Base-by-base conservation (phyloP, 1,140 invertebrate species). In the Bradynema listronoti region DNA sequence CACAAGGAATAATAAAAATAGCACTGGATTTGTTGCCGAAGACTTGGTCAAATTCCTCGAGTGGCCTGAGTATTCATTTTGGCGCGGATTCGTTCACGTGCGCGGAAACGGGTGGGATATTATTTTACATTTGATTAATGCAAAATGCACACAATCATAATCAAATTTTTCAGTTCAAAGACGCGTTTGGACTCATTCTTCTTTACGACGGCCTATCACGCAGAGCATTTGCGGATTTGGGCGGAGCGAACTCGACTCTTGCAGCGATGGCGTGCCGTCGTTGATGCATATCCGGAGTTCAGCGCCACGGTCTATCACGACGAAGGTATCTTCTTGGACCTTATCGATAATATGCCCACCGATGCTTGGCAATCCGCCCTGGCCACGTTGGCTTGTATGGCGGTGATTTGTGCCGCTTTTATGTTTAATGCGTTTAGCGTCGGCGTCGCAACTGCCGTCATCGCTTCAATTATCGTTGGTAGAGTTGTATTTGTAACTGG, bases 301-400 rank as follows among this genome's bases (percentile, higher is more conserved):
- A 67, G 71, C 27, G 72, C 73, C 6, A 63, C 66, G 7, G 75
- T 77, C 33, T 78, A 56, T 47, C 67, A 77, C 36, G 74, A 77
- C 39, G 74, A 77, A 42, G 66, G 58, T 24, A 52, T 73, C 25
- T 78, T 72, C 46, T 54, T 78, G 1, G 74, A 77, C 54, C 80
- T 82, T 47, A 80, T 81, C 56, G 78, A 81, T n/a, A 69, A 69
- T 27, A 78, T 82, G 47, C 65, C 80, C 16, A 72, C 74, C 2
- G 79, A 80, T 56, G 79, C 79, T 5, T 66, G 80, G 43, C 79
- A 81, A 50, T 77, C 73, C 4, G 61, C 56, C 25, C 32, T 75
- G 6, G 76, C 69, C 33, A 76, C 76, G 19, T 45, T 75, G 4
- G 34, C 62, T 33, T 78, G 75, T 51, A 78, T 81, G 68, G 71